These are phyloP conservation scores for Diloba caeruleocephala DNA, from an alignment of 2,888 invertebrate species.

Conservation along the genomic window DNA sequence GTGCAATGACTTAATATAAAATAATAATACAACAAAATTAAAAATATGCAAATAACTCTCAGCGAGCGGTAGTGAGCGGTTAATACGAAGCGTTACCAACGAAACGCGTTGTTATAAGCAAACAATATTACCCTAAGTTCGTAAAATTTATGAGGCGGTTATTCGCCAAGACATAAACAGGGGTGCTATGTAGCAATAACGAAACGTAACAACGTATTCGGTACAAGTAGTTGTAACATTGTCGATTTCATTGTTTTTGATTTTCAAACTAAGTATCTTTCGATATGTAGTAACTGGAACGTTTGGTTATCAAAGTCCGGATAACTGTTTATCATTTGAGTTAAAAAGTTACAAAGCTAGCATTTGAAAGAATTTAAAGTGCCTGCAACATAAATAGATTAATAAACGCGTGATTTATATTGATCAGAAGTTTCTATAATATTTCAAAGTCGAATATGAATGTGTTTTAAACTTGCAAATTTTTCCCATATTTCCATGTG, in stretches of 20 bases:
- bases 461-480: neutral
- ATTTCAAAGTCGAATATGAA: neutral
- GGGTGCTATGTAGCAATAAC: slow-evolving; percentile 62
- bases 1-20: slow-evolving; percentile 50
- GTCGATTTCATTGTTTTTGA: slow-evolving; percentile 46
- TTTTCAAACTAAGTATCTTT: slow-evolving; percentile 36
- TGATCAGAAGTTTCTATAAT: slow-evolving; percentile 7
- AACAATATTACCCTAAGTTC: slow-evolving; percentile 80
- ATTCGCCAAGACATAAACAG: slow-evolving; percentile 77
- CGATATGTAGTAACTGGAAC: slow-evolving; percentile 23
- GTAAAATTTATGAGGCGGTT: slow-evolving; percentile 84
- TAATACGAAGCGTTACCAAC: slow-evolving; percentile 68
- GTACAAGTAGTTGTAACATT: slow-evolving; percentile 50
- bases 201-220: slow-evolving; percentile 65
- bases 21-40: slow-evolving; percentile 67
- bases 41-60: slow-evolving; percentile 74
- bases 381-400: slow-evolving; percentile 27
- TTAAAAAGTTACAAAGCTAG: slow-evolving; percentile 36
- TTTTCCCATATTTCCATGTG: too few relatives aligned
- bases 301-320: slow-evolving; percentile 28
- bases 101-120: slow-evolving; percentile 76
- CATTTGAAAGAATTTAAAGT: slow-evolving; percentile 21
- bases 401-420: slow-evolving; percentile 20
- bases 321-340: slow-evolving; percentile 35
- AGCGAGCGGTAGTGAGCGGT: slow-evolving; percentile 67